Evolutionary conservation across 2,888 invertebrate genomes (phyloP), one percentile per base, ranked within the genome.

Genomic region (Neuroscelio doddi): DNA sequence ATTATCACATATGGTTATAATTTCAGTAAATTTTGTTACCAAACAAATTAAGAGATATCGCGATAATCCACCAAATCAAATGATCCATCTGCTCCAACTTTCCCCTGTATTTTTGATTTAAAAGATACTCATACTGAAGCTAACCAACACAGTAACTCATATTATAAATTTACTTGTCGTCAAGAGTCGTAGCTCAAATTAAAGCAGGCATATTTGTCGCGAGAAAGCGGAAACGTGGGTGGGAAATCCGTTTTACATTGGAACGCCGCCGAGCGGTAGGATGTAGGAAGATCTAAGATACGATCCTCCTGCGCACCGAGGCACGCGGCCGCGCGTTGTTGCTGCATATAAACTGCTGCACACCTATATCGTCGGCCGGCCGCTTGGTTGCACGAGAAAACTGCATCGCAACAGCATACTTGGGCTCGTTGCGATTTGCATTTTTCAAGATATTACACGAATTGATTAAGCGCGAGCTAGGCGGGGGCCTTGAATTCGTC

Each of bases 401-500:
- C 46, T 41, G 46, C 65, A 47, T 52, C 30, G 65, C 47, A 52
- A 64, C 57, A 44, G 51, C 62, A 62, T 63, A 50, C 58, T 64
- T 57, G 34, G n/a, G n/a, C n/a, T n/a, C n/a, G 53, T 9, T 5
- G 59, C 44, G 32, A 57, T 70, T 56, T 56, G 51, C 62, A 69
- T 72, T 69, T 68, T 64, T 63, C 64, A 53, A 49, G 58, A 53
- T 56, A 65, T 69, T 69, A 68, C 55, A 64, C 58, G 64, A 63
- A 72, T 70, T 68, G 72, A 73, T 74, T 75, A 74, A 2, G 9
- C 68, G 66, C 55, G 64, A 26, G 26, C 26, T 30, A 2, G 30
- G 30, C 10, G 61, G 57, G 64, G 68, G 64, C 72, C 71, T 76
- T 76, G 75, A 70, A 75, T 73, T 71, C 69, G 73, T 76, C 69